Base-by-base conservation (phyloP, 2,113 vertebrate genomes). In the Buteo buteo region DNA sequence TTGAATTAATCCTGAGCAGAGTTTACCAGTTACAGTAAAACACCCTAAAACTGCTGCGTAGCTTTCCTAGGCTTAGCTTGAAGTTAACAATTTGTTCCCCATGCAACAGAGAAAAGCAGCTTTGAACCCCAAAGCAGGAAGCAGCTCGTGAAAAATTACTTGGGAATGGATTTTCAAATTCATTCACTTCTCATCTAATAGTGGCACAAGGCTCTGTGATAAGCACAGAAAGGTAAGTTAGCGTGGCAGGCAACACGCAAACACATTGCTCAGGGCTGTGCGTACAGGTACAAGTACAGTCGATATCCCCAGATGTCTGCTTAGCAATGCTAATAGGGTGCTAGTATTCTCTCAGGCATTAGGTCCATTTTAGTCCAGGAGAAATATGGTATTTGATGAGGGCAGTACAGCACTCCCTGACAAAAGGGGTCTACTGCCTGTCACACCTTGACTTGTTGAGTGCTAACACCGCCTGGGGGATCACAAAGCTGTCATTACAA, bases 401-500 rank as follows among this genome's bases (percentile, higher is more conserved):
- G 93, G 71, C 81, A 94, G 64, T 2, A 5, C 40, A n/a, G 91
- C 74, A 14, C 18, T 73, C 0, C 12, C 97, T 96, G 95, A 86
- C 88, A 97, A 85, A 93, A 93, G 59, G 88, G 94, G 83, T 86
- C 93, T 93, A 47, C 97, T 91, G 97, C 96, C 98, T 98, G 98
- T 98, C 98, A 98, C 94, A 98, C 98, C 98, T 98, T 97, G 97
- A 95, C 96, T 97, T 95, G 96, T 96, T 97, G 97, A 98, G 95
- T n/a, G 0, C 29, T 88, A 96, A 5, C 78, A 14, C 94, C 90
- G 93, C 86, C 61, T 42, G 16, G 87, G 92, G 96, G 90, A 98
- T 97, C 96, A 85, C 88, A 92, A 90, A 97, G 95, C 98, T 98
- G 98, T 98, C 98, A 98, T 91, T 95, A 94, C 25, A 72, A 22